Conservation (phyloP, 35 echinoderm and acorn worm species). For the Heliocidaris tuberculata region DNA sequence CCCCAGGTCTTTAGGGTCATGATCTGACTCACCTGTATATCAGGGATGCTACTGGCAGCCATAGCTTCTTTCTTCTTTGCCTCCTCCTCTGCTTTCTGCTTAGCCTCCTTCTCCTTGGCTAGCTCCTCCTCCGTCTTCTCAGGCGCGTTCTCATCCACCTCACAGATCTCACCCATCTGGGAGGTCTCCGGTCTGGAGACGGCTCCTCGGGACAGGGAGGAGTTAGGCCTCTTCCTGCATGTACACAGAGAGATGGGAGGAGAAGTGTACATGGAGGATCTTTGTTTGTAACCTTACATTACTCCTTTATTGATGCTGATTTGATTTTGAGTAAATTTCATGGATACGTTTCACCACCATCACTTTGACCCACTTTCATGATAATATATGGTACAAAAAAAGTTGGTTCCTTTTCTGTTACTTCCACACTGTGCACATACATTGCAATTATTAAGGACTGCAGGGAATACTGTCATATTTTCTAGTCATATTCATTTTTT, state of each 20-base stretch:
- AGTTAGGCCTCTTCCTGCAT: constrained; percentile 90
- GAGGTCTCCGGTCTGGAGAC: constrained; percentile 62
- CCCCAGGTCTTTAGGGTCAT: too few relatives aligned
- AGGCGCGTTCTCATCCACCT: constrained; percentile 85
- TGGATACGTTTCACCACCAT: too few relatives aligned
- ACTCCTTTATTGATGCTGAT: too few relatives aligned
- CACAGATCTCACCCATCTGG: constrained; percentile 82
- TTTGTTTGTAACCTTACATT: too few relatives aligned
- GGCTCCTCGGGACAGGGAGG: constrained; percentile 76
- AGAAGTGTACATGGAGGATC: not conserved
- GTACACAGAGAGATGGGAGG: not conserved
- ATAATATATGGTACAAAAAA: too few relatives aligned
- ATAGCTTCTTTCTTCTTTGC: constrained; percentile 23
- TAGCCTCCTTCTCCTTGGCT: constrained; percentile 54
- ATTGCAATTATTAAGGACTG: too few relatives aligned
- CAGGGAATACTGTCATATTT: too few relatives aligned
- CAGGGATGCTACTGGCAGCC: constrained; percentile 21
- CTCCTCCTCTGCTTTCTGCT: constrained; percentile 61
- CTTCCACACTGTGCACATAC: too few relatives aligned
- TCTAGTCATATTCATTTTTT: too few relatives aligned
- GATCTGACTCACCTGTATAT: constrained; percentile 27
- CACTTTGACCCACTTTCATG: too few relatives aligned
- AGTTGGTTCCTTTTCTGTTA: too few relatives aligned
- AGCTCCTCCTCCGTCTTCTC: constrained; percentile 73
- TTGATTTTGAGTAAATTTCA: too few relatives aligned